phyloP scores from a whole-genome alignment of 2,888 invertebrate species.

The Pseudococcus longispinus region DNA sequence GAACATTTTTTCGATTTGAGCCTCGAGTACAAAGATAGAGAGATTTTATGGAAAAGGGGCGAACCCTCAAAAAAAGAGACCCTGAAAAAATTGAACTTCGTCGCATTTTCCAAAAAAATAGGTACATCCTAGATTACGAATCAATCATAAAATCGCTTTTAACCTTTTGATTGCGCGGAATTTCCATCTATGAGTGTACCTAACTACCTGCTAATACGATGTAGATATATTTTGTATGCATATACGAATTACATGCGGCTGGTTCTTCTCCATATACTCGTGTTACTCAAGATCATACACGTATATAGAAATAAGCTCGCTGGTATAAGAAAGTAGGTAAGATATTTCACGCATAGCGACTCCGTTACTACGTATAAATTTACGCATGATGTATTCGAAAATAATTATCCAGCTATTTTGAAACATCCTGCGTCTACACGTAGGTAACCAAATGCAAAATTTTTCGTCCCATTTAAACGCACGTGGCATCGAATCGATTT shows the following conservation, averaged over 20 bases:
- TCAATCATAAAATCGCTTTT: no score
- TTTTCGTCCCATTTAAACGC: slow-evolving; percentile 14
- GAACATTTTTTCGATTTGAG: no score
- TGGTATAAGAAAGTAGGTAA: slow-evolving; percentile 4
- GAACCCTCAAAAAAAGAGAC: no score
- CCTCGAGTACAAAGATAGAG: no score
- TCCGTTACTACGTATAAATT: not conserved
- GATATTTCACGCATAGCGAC: not conserved
- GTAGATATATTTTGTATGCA: not conserved
- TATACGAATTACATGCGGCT: not conserved
- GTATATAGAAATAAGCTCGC: not conserved
- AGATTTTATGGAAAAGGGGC: no score
- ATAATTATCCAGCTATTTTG: not conserved
- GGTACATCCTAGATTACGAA: no score
- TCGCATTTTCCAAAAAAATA: no score
- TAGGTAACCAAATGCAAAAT: not conserved
- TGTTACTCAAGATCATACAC: not conserved
- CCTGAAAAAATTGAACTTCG: no score
- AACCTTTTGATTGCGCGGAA: no score
- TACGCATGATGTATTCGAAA: slow-evolving; percentile 24
- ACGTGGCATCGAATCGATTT: no score
- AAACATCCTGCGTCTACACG: not conserved
- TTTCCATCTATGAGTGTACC: no score
- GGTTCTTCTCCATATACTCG: not conserved
- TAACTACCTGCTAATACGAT: no score